Base-by-base conservation (phyloP, 2,888 invertebrate species). In the Chrysotoxum bicinctum region DNA sequence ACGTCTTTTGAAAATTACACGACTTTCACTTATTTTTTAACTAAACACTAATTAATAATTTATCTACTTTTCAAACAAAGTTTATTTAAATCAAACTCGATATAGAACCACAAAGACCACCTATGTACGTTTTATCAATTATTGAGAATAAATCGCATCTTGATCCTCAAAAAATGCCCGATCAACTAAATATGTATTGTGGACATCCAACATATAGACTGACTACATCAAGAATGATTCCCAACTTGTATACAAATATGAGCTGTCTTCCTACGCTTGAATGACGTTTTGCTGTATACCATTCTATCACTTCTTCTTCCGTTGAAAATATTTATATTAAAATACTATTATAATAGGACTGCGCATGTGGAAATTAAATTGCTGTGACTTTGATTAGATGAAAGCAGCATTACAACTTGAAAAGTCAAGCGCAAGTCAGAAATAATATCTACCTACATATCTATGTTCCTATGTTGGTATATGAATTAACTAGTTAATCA, bases 321-420 rank as follows among this genome's bases (percentile, higher is more conserved):
- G 52, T 54, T 58, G 52, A 43, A 66, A n/a, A 56, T 37, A 37
- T 54, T 60, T 66, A 66, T 80, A 76, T 80, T 84, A 78, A 79
- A 79, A 62, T 58, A 58, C 58, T 74, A 72, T 72, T 52, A 72
- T 73, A 68, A 72, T 66, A 62, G 73, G 50, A 80, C 84, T 85
- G 85, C 85, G 85, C 85, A 85, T 85, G 85, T 81, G 76, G 40
- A 77, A 45, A 76, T 81, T 81, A 85, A 85, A 85, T 85, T 85
- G 76, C 68, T 81, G 76, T 69, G 73, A 73, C 72, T 85, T 85
- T 85, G 85, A 81, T 85, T 81, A 68, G 68, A 64, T 48, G 76
- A 62, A 54, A n/a, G 32, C 26, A 78, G n/a, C 48, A 19, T 64
- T 54, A 52, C 52, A 60, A 48, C 54, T 72, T 45, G 16, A 78